Base-by-base conservation (phyloP, 2,888 invertebrate genomes). In the Teinopalpus imperialis region DNA sequence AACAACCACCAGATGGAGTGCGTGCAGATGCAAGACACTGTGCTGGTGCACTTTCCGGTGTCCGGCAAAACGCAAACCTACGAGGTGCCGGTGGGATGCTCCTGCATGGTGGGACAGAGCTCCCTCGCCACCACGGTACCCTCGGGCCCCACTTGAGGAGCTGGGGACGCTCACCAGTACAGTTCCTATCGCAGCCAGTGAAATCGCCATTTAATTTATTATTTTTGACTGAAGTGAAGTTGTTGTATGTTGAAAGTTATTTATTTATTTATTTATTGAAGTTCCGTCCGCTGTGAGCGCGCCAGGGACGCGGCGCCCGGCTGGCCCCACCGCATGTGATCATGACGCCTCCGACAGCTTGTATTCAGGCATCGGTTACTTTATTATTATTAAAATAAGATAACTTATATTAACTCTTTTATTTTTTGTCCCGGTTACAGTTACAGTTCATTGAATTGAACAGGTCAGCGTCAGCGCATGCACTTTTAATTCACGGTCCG, bases 1-100 rank as follows among this genome's bases (percentile, higher is more conserved):
- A 59, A 65, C 59, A 47, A 52, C 41, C 76, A 71, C 69, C 50
- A 57, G 43, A 73, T 77, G 63, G 66, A 76, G 63, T 87, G 87
- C 70, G 80, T 79, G 43, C 78, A 85, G 70, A 73, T 87, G 50
- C 69, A 57, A 48, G 87, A 87, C 74, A 66, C 62, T 51, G 83
- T 83, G 70, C 69, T 75, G 46, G 87, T 87, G 61, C 60, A 63
- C 53, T 77, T 70, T 74, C 65, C 59, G 49, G 51, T 45, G 26
- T 39, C 20, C 26, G 50, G 50, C 36, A 42, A 9, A 46, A 59
- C 61, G 43, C 39, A 49, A 45, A 47, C 59, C 40, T 48, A 64
- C 51, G 63, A 65, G 49, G 85, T 86, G 62, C 59, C 75, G 6
- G 83, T 87, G 48, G 87, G 87, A 62, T 87, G 87, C 79, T 61